These are phyloP conservation scores for Trichacis sp. DNA, from an alignment of 2,888 invertebrate genomes.

Conservation along the genomic window DNA sequence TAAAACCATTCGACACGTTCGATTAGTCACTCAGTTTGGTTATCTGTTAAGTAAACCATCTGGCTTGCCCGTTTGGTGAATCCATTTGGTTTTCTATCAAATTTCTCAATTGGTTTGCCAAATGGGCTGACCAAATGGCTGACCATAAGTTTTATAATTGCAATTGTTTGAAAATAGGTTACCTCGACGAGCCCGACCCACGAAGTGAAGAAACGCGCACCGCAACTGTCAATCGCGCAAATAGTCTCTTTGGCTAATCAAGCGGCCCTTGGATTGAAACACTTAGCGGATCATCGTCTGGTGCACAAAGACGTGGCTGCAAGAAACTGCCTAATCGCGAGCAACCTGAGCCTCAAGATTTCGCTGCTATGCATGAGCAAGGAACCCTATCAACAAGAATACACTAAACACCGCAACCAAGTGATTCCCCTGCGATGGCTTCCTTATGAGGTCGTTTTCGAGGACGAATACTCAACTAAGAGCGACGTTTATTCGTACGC, in stretches of 20 bases:
- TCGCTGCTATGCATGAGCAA: slow-evolving; percentile 83
- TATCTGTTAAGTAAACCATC: too few relatives aligned
- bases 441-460: slow-evolving; percentile 88
- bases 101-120: too few relatives aligned
- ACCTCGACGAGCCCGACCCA: slow-evolving; percentile 50
- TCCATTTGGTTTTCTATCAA: too few relatives aligned
- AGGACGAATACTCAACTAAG: slow-evolving; percentile 92
- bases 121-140: too few relatives aligned
- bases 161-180: too few relatives aligned
- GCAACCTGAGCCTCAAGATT: slow-evolving; percentile 85
- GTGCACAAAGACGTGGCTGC: slow-evolving; percentile 94
- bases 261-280: slow-evolving; percentile 85
- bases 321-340: slow-evolving; percentile 89
- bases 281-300: slow-evolving; percentile 79
- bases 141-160: too few relatives aligned
- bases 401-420: slow-evolving; percentile 86
- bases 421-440: slow-evolving; percentile 91
- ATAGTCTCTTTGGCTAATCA: slow-evolving; percentile 79
- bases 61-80: too few relatives aligned
- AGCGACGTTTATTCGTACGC: slow-evolving; percentile 94
- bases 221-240: slow-evolving; percentile 78
- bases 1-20: too few relatives aligned
- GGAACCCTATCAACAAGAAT: slow-evolving; percentile 91
- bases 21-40: too few relatives aligned
- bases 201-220: slow-evolving; percentile 69